Conservation (phyloP, 2,888 invertebrate genomes). For the Brachynemurus nebulosus region DNA sequence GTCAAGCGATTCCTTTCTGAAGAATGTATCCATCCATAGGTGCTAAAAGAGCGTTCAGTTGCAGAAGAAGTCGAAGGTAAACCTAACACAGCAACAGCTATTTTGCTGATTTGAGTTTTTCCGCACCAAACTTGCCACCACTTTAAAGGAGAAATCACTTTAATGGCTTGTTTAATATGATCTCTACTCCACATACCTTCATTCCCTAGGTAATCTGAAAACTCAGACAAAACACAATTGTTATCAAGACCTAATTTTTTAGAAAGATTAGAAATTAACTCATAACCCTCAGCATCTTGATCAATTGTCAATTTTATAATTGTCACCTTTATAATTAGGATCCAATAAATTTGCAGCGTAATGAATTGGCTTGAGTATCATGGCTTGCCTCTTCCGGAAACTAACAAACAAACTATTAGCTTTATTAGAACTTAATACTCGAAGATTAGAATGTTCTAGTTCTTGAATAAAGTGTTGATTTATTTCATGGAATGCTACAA, state of each 20-base stretch:
- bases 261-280: background rate
- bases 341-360: conserved; percentile 20
- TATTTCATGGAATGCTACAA: conserved; percentile 17
- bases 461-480: conserved; percentile 17
- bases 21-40: conserved; percentile 20
- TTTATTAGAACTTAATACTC: background rate
- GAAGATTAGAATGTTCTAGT: conserved; percentile 8
- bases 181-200: background rate
- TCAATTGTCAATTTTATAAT: background rate
- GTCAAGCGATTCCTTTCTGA: conserved; percentile 20
- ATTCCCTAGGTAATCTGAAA: background rate
- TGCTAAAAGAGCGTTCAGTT: conserved; percentile 22
- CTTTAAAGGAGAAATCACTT: conserved; percentile 7
- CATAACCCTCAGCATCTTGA: background rate
- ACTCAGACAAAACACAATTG: background rate
- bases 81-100: conserved; percentile 17
- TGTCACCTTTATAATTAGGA: conserved; percentile 17
- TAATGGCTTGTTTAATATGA: background rate
- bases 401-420: background rate
- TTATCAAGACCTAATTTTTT: background rate
- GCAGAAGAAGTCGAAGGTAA: conserved; percentile 19
- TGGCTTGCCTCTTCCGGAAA: background rate
- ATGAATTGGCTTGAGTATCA: conserved; percentile 17
- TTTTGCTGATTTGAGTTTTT: conserved; percentile 16
- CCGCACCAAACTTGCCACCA: conserved; percentile 19